A percentile compares a stretch with the other conserved stretches of the same genome.
phyloP scores from a whole-genome alignment of 2,888 invertebrate species.

The Caradrina clavipalpis region DNA sequence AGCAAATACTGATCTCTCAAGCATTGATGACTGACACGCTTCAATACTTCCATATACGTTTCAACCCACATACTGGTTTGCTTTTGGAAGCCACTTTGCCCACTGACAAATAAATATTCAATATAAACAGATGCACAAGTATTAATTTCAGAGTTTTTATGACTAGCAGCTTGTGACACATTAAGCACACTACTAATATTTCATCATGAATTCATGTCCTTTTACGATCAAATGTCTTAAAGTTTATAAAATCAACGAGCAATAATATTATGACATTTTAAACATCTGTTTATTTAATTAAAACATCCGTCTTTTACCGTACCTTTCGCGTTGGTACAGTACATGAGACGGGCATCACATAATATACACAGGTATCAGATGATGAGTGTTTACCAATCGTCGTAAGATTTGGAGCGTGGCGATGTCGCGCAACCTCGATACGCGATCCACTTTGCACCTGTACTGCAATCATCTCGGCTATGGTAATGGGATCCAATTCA shows the following conservation, averaged over 20 bases:
- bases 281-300: slow-evolving; percentile 13
- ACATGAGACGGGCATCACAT: slow-evolving; percentile 15
- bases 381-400: slow-evolving; percentile 64
- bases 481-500: slow-evolving; percentile 40
- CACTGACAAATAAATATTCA: neutral
- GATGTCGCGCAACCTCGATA: slow-evolving; percentile 73
- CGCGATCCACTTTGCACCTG: slow-evolving; percentile 69
- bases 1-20: neutral
- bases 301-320: slow-evolving; percentile 10
- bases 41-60: slow-evolving; percentile 37
- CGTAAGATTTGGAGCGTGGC: slow-evolving; percentile 76
- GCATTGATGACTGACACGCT: slow-evolving; percentile 17
- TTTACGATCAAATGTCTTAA: neutral
- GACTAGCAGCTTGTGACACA: no score
- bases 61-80: slow-evolving; percentile 7
- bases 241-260: neutral
- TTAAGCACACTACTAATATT: neutral
- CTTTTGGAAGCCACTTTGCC: neutral
- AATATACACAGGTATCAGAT: slow-evolving; percentile 35
- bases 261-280: neutral
- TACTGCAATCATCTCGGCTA: slow-evolving; percentile 44
- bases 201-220: neutral
- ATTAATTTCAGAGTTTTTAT: no score
- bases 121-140: neutral
- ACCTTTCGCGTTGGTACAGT: neutral